Conservation (phyloP, 1,140 invertebrate species). For the Pseudomyrmex concolor region DNA sequence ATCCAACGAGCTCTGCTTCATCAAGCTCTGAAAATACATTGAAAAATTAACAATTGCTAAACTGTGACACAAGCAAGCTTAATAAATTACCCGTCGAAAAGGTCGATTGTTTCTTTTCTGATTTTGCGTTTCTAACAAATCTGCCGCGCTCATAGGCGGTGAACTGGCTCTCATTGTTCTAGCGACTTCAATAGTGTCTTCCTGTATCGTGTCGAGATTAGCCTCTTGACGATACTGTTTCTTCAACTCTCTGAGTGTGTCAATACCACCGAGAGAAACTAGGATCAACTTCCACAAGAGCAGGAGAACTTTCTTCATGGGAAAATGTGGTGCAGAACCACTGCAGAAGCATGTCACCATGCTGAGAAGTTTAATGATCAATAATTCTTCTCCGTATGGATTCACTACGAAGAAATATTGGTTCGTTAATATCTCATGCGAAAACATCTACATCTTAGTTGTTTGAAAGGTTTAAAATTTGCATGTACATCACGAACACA, state of each 20-base stretch:
- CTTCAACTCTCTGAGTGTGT: constrained; percentile 91
- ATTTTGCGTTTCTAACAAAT: constrained; percentile 95
- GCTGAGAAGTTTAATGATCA: constrained; percentile 94
- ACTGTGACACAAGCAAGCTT: not conserved
- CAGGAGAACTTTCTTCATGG: constrained; percentile 98
- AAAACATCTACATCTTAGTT: not conserved
- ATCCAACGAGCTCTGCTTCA: constrained; percentile 97
- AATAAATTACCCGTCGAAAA: constrained; percentile 86
- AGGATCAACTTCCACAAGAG: constrained; percentile 98
- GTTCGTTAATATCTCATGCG: constrained; percentile 62
- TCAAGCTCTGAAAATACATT: constrained; percentile 88
- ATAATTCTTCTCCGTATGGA: constrained; percentile 90
- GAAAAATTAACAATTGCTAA: not conserved
- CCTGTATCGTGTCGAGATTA: constrained; percentile 90
- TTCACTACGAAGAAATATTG: constrained; percentile 76
- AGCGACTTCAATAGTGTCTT: constrained; percentile 97
- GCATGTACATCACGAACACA: not conserved
- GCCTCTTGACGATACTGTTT: constrained; percentile 89
- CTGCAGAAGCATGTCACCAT: constrained; percentile 98
- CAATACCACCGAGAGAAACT: constrained; percentile 95
- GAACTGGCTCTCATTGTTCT: constrained; percentile 97
- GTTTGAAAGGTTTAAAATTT: too few relatives aligned
- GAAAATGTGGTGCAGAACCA: constrained; percentile 97
- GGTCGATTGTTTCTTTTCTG: constrained; percentile 89
- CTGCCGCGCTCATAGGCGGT: constrained; percentile 96